Conservation (phyloP, 2,888 invertebrate species). For the Papilio demoleus region DNA sequence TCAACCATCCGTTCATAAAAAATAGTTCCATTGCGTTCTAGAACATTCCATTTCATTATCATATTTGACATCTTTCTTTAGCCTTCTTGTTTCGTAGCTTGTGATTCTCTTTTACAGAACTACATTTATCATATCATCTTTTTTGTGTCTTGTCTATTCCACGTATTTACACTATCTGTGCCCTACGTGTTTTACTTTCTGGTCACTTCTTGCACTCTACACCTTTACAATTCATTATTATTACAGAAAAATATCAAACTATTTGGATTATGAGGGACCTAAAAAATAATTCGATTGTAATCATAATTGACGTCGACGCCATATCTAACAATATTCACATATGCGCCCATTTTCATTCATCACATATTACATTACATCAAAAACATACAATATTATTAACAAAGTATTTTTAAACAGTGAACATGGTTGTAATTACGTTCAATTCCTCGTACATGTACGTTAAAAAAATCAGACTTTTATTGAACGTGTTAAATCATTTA, state of each 20-base stretch:
- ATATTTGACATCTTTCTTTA: background rate
- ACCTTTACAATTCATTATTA: background rate
- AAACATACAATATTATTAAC: background rate
- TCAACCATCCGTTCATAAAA: constrained; percentile 9
- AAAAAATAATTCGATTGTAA: too few relatives aligned
- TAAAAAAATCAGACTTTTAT: background rate
- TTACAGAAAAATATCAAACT: too few relatives aligned
- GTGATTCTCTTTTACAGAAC: background rate
- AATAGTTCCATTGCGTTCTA: constrained; percentile 14
- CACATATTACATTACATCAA: background rate
- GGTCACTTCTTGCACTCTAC: background rate
- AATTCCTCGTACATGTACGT: background rate
- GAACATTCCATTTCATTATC: constrained; percentile 17
- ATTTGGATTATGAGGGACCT: too few relatives aligned
- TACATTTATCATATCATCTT: background rate
- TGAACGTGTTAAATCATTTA: too few relatives aligned
- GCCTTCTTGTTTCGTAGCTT: background rate
- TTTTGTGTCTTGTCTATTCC: background rate
- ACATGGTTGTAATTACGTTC: background rate
- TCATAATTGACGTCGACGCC: too few relatives aligned
- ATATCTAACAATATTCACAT: background rate
- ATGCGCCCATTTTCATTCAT: constrained; percentile 4
- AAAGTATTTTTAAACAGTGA: background rate
- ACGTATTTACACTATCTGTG: background rate
- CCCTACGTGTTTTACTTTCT: background rate